Base-by-base conservation (phyloP, 2,797 vertebrate species). In the Typhlichthys eigenmanni region DNA sequence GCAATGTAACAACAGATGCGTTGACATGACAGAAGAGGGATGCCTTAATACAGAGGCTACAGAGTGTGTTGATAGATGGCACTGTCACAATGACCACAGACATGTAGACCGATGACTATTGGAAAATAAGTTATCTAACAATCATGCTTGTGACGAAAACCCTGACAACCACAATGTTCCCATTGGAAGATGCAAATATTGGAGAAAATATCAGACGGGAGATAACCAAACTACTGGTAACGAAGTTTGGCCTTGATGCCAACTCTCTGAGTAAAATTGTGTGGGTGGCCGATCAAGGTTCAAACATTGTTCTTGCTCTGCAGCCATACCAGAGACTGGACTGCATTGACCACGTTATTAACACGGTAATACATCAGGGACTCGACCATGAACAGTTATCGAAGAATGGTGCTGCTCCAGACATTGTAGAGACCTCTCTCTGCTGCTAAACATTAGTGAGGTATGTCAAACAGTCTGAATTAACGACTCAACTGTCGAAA, bases 11-110 rank as follows among this genome's bases (percentile, higher is more conserved):
- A 12, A 58, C 52, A 51, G 19, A 11, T 56, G 38, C 17, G 45
- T 32, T 58, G 55, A 58, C n/a, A 58, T 66, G 43, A 55, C 48
- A 58, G 14, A 58, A 50, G 47, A 51, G 55, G 47, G 12, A 51
- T 8, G 13, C 13, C 3, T 51, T 51, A 17, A n/a, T n/a, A 51
- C 7, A n/a, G 14, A 51, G 4, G 7, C 13, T n/a, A 3, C 14
- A n/a, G 12, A n/a, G 2, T 51, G 3, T n/a, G 8, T n/a, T 51
- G n/a, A 51, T 2, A 7, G 38, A 58, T 32, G 53, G 53, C 17
- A 55, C 19, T 2, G 17, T 55, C 19, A 24, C 6, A 4, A 55
- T 55, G 53, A 55, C 24, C 2, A 55, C 53, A 24, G 53, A 55
- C 10, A 55, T 51, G 49, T 51, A 5, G n/a, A 51, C 6, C 4